These are phyloP conservation scores for Synergus laeviventris DNA, from an alignment of 2,888 invertebrate species.

Conservation along the genomic window DNA sequence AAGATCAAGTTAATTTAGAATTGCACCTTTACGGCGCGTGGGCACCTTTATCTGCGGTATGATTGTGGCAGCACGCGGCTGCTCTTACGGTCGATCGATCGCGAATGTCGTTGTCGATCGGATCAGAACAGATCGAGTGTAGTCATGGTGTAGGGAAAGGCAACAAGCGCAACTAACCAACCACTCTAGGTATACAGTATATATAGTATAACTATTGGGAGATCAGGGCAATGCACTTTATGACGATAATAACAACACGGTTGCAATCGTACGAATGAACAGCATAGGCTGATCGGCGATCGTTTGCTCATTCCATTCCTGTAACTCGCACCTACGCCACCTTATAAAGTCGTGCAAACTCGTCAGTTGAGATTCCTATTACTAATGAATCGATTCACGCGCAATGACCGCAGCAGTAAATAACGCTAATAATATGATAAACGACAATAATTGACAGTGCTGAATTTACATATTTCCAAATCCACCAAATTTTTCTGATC, in stretches of 20 bases:
- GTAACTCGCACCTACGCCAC: conserved; percentile 53
- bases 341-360: conserved; percentile 46
- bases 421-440: conserved; percentile 14
- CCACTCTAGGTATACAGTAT: not conserved
- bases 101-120: conserved; percentile 28
- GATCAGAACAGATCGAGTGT: conserved; percentile 22
- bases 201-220: conserved; percentile 27
- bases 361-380: conserved; percentile 48
- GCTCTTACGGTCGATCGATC: conserved; percentile 3
- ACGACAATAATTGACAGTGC: conserved; percentile 9
- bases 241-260: conserved; percentile 63
- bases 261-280: conserved; percentile 47
- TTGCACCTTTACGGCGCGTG: not conserved
- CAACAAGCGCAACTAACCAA: conserved; percentile 15
- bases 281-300: conserved; percentile 48
- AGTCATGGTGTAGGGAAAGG: conserved; percentile 25
- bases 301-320: conserved; percentile 49
- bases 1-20: not conserved
- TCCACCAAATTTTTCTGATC: not conserved
- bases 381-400: conserved; percentile 35
- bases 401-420: conserved; percentile 31
- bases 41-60: not conserved
- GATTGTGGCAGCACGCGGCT: not conserved
- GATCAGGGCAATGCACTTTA: conserved; percentile 67
- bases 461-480: not conserved